These are phyloP conservation scores for Anarhynchus alexandrinus DNA, from an alignment of 2,113 vertebrate genomes.

Conservation along the genomic window DNA sequence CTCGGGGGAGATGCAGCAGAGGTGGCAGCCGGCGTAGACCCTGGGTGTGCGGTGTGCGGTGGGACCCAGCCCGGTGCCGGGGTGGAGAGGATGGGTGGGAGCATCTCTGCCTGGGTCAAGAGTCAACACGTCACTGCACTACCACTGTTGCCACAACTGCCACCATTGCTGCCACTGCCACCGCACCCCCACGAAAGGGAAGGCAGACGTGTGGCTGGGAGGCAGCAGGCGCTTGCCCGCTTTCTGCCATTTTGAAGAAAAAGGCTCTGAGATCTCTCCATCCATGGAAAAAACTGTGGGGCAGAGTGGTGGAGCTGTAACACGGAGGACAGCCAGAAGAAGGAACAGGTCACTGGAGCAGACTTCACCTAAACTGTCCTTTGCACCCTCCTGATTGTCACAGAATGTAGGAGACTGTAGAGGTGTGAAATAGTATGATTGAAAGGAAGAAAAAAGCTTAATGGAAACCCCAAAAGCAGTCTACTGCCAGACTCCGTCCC, in stretches of 20 bases:
- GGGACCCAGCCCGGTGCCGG: too few species aligned
- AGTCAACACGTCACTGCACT: too few species aligned
- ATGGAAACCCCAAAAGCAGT: not conserved
- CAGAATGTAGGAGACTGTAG: not conserved
- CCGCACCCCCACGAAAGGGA: not conserved
- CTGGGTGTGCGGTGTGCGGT: too few species aligned
- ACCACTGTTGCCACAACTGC: too few species aligned
- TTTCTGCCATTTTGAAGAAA: not conserved
- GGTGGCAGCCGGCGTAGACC: not conserved
- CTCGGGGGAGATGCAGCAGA: not conserved
- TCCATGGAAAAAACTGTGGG: rapidly evolving
- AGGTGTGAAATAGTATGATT: not conserved
- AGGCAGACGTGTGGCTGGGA: not conserved
- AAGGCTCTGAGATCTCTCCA: not conserved
- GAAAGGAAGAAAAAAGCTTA: not conserved
- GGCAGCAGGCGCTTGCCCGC: rapidly evolving
- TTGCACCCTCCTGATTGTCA: not conserved
- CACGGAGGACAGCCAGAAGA: not conserved
- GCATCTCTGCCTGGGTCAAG: too few species aligned
- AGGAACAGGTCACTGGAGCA: not conserved
- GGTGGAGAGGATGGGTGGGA: too few species aligned
- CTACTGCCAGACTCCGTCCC: not conserved
- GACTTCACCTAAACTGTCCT: not conserved
- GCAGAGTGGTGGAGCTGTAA: not conserved
- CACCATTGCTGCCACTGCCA: too few species aligned